A percentile compares a stretch with the other conserved stretches of the same genome.
These are phyloP conservation scores for Metopia argyrocephala DNA, from an alignment of 2,888 invertebrate genomes.

Conservation along the genomic window DNA sequence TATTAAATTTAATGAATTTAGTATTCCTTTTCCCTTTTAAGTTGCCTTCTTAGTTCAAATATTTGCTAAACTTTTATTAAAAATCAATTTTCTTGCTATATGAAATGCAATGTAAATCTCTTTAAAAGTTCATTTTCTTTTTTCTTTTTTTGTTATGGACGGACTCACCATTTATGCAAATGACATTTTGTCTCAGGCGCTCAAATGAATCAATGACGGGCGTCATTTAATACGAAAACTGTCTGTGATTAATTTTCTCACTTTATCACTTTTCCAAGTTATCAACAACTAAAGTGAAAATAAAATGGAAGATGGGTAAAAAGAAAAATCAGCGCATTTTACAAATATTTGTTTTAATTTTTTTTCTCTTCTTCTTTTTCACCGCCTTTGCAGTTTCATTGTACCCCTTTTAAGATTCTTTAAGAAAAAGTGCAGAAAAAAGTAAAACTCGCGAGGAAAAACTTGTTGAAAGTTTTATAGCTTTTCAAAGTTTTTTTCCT, in stretches of 20 bases:
- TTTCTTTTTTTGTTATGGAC: constrained; percentile 11
- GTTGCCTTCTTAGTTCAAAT: constrained; percentile 18
- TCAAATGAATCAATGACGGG: not conserved
- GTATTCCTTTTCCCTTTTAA: constrained; percentile 1
- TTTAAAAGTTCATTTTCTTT: constrained; percentile 53
- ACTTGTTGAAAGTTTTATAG: constrained; percentile 62
- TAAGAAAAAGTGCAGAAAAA: not conserved
- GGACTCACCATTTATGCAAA: constrained; percentile 56
- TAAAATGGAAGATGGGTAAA: constrained; percentile 8
- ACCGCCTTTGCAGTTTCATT: constrained; percentile 38
- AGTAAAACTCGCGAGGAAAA: constrained; percentile 5
- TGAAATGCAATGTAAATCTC: constrained; percentile 22
- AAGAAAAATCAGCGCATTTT: constrained; percentile 29
- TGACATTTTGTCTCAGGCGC: constrained; percentile 55
- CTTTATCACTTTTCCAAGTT: constrained; percentile 61
- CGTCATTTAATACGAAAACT: constrained; percentile 60
- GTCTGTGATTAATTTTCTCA: constrained; percentile 65
- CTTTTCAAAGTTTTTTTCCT: constrained; percentile 18
- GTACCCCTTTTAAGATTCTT: constrained; percentile 16
- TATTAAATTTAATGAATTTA: constrained; percentile 8
- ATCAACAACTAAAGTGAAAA: constrained; percentile 32
- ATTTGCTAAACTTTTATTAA: constrained; percentile 52
- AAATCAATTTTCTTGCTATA: constrained; percentile 59
- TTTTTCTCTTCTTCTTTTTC: constrained; percentile 20
- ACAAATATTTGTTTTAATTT: constrained; percentile 62